Evolutionary conservation across 2,113 vertebrate genomes (phyloP).

Genomic region (Nothobranchius kuhntae): DNA sequence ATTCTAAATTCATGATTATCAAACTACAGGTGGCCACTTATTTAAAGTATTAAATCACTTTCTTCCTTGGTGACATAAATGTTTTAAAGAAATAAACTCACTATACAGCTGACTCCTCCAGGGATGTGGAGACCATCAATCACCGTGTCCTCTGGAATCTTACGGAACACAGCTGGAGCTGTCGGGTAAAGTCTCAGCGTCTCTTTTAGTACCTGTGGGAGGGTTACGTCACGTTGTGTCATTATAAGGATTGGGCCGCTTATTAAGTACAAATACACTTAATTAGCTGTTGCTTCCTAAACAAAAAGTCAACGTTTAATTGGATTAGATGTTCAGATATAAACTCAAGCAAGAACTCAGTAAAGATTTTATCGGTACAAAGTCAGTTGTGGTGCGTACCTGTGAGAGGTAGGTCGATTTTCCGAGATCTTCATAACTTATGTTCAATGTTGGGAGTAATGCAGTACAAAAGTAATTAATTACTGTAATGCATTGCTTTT

Average conservation of each 20-base stretch:
- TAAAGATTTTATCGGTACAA: not conserved
- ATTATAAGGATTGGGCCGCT: no score
- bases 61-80: not conserved
- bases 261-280: no score
- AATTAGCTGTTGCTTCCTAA: no score
- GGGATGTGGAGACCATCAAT: conserved; percentile 82
- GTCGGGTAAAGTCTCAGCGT: conserved; percentile 86
- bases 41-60: no score
- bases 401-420: conserved; percentile 87
- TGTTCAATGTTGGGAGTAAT: no score
- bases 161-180: conserved; percentile 78
- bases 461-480: no score
- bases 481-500: no score
- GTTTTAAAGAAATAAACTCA: conserved; percentile 38
- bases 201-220: conserved; percentile 88
- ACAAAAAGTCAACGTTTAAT: no score
- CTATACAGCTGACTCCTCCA: conserved; percentile 28
- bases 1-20: no score
- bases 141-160: conserved; percentile 73
- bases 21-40: not conserved
- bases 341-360: no score
- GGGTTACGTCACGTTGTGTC: not conserved
- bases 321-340: not conserved
- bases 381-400: conserved; percentile 51
- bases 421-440: conserved; percentile 87